Evolutionary conservation across 2,113 vertebrate species (phyloP).

Genomic region (Platycercus adscitus): DNA sequence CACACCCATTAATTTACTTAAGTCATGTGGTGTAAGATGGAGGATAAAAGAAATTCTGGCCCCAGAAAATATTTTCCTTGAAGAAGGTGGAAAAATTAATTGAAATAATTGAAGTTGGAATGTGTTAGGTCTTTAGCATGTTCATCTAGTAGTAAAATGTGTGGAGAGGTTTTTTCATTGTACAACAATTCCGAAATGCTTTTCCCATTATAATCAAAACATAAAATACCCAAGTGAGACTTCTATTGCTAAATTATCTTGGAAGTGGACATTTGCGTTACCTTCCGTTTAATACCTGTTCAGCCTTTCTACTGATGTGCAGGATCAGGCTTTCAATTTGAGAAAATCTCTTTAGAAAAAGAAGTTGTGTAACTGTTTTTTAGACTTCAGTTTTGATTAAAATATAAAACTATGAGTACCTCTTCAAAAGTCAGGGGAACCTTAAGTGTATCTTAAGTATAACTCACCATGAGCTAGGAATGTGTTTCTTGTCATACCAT

Average conservation of each 20-base stretch:
- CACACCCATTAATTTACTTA: conserved; percentile 55
- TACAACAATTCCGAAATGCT: not conserved
- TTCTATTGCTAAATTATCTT: not conserved
- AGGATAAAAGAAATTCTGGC: conserved; percentile 42
- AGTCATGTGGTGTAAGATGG: conserved; percentile 11
- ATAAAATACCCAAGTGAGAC: not conserved
- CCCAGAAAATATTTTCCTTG: conserved; percentile 49
- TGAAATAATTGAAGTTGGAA: not conserved
- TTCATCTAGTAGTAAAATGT: not conserved
- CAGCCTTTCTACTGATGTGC: not conserved
- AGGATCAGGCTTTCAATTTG: not conserved
- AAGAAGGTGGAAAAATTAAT: conserved; percentile 15
- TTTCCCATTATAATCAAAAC: not conserved
- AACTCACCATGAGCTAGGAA: not conserved
- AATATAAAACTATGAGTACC: not conserved
- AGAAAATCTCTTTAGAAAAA: not conserved
- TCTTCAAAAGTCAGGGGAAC: not conserved
- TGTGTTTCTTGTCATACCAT: not conserved
- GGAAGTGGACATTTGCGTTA: not conserved
- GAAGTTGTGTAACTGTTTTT: not conserved
- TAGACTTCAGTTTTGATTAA: not conserved
- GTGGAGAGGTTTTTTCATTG: not conserved
- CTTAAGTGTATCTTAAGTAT: not conserved
- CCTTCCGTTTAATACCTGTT: not conserved
- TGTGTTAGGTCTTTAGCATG: not conserved